phyloP scores from a whole-genome alignment of 2,113 vertebrate species.

The Willisornis vidua region DNA sequence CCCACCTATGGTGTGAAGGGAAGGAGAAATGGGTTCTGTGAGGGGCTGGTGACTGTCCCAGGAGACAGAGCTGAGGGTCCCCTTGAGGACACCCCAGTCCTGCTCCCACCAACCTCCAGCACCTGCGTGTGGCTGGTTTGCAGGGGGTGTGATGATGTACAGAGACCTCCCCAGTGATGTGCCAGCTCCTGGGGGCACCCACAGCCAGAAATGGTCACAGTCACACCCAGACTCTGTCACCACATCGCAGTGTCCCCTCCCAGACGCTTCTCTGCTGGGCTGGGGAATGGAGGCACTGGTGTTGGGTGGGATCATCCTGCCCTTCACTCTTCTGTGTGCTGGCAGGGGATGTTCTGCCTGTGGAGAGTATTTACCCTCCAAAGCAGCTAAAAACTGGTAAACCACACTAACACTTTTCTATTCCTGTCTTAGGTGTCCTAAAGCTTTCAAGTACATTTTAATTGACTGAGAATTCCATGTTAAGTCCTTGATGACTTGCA shows the following conservation, averaged over 20 bases:
- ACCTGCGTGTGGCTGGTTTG: not conserved
- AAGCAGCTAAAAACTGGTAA: not conserved
- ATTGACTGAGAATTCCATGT: not conserved
- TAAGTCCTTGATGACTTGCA: not conserved
- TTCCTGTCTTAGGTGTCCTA: not conserved
- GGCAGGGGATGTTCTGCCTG: not conserved
- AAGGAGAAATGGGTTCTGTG: accelerated
- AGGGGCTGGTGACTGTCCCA: not conserved
- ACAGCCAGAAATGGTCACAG: not conserved
- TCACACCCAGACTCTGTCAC: not conserved
- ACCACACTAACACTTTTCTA: not conserved
- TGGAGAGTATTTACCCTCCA: not conserved
- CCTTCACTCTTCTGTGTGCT: not conserved
- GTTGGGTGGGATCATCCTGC: not conserved
- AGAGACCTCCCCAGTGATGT: accelerated
- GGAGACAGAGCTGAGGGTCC: not conserved
- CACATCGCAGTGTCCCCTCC: accelerated
- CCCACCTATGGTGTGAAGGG: not conserved
- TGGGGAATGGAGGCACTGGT: not conserved
- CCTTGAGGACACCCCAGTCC: not conserved
- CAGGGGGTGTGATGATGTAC: not conserved
- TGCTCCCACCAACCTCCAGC: not conserved
- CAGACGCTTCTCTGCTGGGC: not conserved
- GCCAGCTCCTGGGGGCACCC: not conserved
- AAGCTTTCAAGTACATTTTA: not conserved